Evolutionary conservation across 64 coral and sea anemone species (phyloP).

Genomic region (Dendrophyllia cribrosa): DNA sequence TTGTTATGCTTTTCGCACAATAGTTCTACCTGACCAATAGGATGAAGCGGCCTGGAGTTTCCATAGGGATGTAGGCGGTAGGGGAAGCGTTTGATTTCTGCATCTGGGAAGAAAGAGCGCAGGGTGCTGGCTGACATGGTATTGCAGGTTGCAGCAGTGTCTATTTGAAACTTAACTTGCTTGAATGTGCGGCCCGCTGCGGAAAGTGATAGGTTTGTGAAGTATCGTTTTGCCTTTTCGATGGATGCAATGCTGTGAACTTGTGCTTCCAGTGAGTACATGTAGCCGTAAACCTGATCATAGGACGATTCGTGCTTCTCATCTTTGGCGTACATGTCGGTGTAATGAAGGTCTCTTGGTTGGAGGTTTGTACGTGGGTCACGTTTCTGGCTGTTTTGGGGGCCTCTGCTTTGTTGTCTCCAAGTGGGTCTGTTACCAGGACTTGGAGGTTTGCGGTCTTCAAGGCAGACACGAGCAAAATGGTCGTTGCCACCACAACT

Average conservation of each 20-base stretch:
- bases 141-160: constrained; percentile 73
- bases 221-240: constrained; percentile 8
- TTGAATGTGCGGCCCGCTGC: constrained; percentile 34
- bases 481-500: constrained; percentile 63
- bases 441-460: constrained; percentile 21
- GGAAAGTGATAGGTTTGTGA: too few relatives aligned
- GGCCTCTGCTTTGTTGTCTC: not conserved
- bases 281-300: not conserved
- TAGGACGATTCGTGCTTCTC: not conserved
- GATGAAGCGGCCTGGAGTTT: constrained; percentile 63
- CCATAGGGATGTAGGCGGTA: constrained; percentile 73
- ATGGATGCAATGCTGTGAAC: constrained; percentile 35
- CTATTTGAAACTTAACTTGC: constrained; percentile 62
- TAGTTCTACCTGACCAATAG: too few relatives aligned
- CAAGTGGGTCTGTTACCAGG: not conserved
- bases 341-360: constrained; percentile 35
- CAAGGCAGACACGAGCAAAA: constrained; percentile 52
- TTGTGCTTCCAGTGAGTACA: constrained; percentile 38
- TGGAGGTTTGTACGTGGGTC: constrained; percentile 20
- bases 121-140: constrained; percentile 56
- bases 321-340: too few relatives aligned
- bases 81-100: too few relatives aligned
- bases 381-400: not conserved
- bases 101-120: constrained; percentile 1
- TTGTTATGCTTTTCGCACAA: too few relatives aligned